Evolutionary conservation across 2,113 vertebrate species (phyloP), one percentile per base, ranked within the genome.

Genomic region (Octodon degus): DNA sequence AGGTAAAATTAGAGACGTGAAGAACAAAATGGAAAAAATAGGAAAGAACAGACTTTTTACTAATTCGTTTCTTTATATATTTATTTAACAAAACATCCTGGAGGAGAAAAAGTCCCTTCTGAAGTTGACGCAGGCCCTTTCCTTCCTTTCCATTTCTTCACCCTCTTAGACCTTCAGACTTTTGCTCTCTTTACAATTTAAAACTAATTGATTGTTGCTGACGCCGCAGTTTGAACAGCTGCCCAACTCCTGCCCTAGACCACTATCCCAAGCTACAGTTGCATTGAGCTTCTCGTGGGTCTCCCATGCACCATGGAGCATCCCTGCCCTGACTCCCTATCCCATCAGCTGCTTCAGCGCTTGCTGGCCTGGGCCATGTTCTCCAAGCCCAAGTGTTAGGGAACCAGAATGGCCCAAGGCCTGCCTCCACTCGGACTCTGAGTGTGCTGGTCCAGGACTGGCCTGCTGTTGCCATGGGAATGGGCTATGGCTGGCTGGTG

Each of bases 1-100:
- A 98, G 96, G 97, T 98, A 98, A 98, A 98, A 98, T 98, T 98
- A 98, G 97, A 97, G 97, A 98, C 4, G 30, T 90, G 96, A 95
- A 97, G 95, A 97, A 97, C 97, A 98, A 97, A 98, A 96, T 89
- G 96, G 87, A 97, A 98, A 97, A 98, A 97, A 95, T 98, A 97
- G 94, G 94, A 96, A 85, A 93, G 96, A 97, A 97, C 97, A 98
- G 96, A 97, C 96, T 97, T 98, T 93, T 90, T 91, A 97, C 96
- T 93, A 89, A 97, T 96, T 97, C 92, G 74, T 93, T 94, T 93
- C 96, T 93, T 97, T 95, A 95, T 96, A 95, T 97, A 97, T 97
- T 95, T 98, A 97, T 95, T 97, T 97, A 93, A 94, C 60, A 79
- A 90, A 95, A 92, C 92, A 90, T 97, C 60, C 92, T 94, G 2